Evolutionary conservation across 2,797 vertebrate genomes (phyloP), one percentile per base, ranked within the genome.

Genomic region (Carapus acus): DNA sequence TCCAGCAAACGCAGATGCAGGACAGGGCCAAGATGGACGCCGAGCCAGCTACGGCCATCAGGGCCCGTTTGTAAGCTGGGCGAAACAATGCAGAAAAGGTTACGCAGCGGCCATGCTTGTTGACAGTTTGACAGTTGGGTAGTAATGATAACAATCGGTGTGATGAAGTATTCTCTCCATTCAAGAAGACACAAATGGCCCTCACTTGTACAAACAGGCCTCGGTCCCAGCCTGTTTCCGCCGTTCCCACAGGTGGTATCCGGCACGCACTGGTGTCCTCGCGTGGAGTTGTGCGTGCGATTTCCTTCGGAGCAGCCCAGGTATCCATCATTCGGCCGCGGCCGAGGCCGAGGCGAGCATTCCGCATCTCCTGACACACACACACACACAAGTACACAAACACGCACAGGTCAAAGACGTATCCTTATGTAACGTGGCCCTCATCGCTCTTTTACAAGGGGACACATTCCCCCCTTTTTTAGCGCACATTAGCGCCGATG

Each of bases 1-100:
- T 65, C 49, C 75, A 80, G 62, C 76, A 83, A 40, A 82, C 64
- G 44, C 78, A 74, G 58, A 82, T 42, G 67, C 72, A 85, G 39
- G 61, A 62, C 50, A 72, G 14, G 39, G 52, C 19, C 1, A 65
- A 69, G 9, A 78, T 0, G 8, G 58, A 54, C 17, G 54, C 78
- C 45, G 63, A 77, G 12, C 70, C 80, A 54, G 38, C 54, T 3
- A 83, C n/a, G 44, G 65, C 78, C 46, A 79, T 1, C 17, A 85
- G 24, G 20, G 74, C 74, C n/a, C 54, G 51, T 69, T 74, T 80
- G 33, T 79, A 84, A 29, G 29, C 85, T 88, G 58, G 24, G 55
- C 57, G 41, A 1, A 36, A 23, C 2, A 15, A 2, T 4, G 12
- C 8, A 13, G 23, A 1, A 15, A 22, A 6, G n/a, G 13, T 33